A percentile compares a stretch with the other conserved stretches of the same genome.
Evolutionary conservation across 2,113 vertebrate genomes (phyloP).

Genomic region (Pampusana beccarii): DNA sequence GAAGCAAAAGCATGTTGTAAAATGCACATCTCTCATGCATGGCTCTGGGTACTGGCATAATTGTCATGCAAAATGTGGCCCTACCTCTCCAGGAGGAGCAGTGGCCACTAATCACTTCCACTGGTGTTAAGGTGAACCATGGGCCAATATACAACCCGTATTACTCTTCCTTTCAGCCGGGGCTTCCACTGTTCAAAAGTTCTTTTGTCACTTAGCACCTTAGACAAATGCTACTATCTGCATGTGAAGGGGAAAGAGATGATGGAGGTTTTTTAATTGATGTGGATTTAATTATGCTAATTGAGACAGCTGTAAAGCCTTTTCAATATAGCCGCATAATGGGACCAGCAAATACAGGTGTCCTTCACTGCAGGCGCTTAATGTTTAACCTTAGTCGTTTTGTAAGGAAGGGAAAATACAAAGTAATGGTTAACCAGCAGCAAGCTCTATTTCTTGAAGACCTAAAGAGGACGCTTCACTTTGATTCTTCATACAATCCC

Average conservation of each 20-base stretch:
- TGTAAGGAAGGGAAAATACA: slow-evolving; percentile 62
- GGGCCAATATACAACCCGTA: slow-evolving; percentile 78
- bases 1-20: slow-evolving; percentile 71
- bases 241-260: slow-evolving; percentile 86
- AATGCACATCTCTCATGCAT: slow-evolving; percentile 74
- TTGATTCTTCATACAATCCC: neutral
- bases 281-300: slow-evolving; percentile 97
- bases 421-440: slow-evolving; percentile 65
- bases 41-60: slow-evolving; percentile 42
- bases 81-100: slow-evolving; percentile 66
- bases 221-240: slow-evolving; percentile 88
- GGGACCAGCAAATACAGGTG: slow-evolving; percentile 87
- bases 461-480: slow-evolving; percentile 47
- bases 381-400: slow-evolving; percentile 79
- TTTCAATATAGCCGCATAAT: slow-evolving; percentile 76
- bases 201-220: slow-evolving; percentile 83
- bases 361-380: slow-evolving; percentile 80
- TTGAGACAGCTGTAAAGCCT: slow-evolving; percentile 85
- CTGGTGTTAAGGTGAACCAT: slow-evolving; percentile 78
- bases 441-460: slow-evolving; percentile 58
- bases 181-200: slow-evolving; percentile 75
- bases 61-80: slow-evolving; percentile 80
- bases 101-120: slow-evolving; percentile 73
- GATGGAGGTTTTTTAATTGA: slow-evolving; percentile 91
- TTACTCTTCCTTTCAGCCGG: slow-evolving; percentile 79